Base-by-base conservation (phyloP, 2,113 vertebrate genomes). In the Zosterops japonicus region DNA sequence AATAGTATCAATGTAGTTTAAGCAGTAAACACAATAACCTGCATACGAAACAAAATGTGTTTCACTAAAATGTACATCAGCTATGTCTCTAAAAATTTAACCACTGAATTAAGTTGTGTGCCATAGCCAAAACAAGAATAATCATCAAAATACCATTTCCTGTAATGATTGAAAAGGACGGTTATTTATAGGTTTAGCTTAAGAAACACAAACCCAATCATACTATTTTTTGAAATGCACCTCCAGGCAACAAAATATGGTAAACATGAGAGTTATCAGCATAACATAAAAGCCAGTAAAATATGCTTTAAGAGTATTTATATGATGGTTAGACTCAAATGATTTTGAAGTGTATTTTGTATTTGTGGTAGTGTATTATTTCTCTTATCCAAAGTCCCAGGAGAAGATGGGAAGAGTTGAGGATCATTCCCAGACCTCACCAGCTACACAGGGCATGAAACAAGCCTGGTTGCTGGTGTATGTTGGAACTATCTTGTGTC, bases 21-120 rank as follows among this genome's bases (percentile, higher is more conserved):
- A 86, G 59, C 79, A 96, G 69, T 70, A 93, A 94, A 88, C 64
- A 33, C 46, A 95, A 83, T 74, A 95, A 83, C 70, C 49, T 76
- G 35, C 52, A 90, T 70, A 89, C 80, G 52, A 93, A 96, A 93
- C 13, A 95, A 96, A 90, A 92, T 83, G 36, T 17, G 4, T 92
- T 94, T 85, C 71, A 82, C 55, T 75, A 50, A 47, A 42, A 86
- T 8, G 16, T 55, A n/a, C 16, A 33, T 64, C 71, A 80, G 29
- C 50, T 83, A 14, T 56, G 8, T 42, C 39, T 96, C 83, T 72
- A 41, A 68, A 88, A 92, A 53, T 67, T 55, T 44, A 94, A 17
- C 17, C 22, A 44, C 36, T 41, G 36, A 69, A 84, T 67, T 93
- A 60, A 14, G 82, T 22, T 67, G 35, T 46, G 56, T 82, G 52